Percentiles rank a stretch among this genome's conserved stretches.
Evolutionary conservation across 2,888 invertebrate genomes (phyloP).

Genomic region (Drosophila subsilvestris): DNA sequence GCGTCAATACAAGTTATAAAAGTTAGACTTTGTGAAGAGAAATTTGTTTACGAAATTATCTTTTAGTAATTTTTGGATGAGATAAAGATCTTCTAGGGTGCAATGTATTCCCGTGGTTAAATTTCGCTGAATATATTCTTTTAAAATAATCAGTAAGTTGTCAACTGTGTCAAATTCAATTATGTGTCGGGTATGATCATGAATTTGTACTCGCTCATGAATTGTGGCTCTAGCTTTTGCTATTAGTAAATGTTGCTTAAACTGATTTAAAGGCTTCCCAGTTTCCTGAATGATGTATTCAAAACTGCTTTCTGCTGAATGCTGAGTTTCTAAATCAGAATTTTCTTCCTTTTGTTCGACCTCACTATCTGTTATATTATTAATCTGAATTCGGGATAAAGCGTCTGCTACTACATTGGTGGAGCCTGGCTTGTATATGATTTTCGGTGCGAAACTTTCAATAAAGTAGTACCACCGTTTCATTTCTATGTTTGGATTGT

Average conservation of each 20-base stretch:
- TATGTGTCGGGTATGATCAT: constrained; percentile 6
- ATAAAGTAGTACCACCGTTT: constrained; percentile 4
- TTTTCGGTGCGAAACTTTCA: not conserved
- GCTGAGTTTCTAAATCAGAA: not conserved
- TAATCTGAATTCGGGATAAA: constrained; percentile 2
- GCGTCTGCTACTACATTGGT: constrained; percentile 1
- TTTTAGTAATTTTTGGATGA: not conserved
- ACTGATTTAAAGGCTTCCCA: not conserved
- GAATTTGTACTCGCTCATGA: not conserved
- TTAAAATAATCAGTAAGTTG: constrained; percentile 1
- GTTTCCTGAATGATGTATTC: constrained; percentile 2
- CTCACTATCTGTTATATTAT: not conserved
- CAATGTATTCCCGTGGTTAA: not conserved
- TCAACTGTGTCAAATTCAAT: constrained; percentile 3
- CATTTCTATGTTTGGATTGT: constrained; percentile 3
- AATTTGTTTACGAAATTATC: not conserved
- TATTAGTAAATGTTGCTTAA: not conserved
- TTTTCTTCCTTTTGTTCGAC: not conserved
- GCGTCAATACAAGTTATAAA: too few species aligned
- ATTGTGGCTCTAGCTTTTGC: not conserved
- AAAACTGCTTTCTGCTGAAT: constrained; percentile 6
- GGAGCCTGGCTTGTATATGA: constrained; percentile 1
- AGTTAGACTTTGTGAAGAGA: not conserved
- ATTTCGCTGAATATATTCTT: not conserved
- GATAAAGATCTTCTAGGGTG: not conserved